Conservation (phyloP, 2,113 vertebrate species). For the Engraulis encrasicolus region DNA sequence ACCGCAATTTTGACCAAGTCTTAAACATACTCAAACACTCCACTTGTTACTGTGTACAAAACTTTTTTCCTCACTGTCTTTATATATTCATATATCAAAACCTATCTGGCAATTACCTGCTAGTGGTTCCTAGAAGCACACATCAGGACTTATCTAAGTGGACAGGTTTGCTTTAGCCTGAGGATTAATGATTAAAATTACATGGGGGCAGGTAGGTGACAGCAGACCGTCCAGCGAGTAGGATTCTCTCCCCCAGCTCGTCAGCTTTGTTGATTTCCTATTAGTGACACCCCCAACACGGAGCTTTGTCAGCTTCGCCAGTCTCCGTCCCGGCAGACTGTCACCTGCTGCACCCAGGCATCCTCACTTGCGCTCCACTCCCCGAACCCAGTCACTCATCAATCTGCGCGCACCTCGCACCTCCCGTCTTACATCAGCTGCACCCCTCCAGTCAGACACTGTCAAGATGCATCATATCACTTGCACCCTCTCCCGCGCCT, state of each 20-base stretch:
- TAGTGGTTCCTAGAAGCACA: constrained; percentile 28
- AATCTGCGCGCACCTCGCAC: constrained; percentile 32
- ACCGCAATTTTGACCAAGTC: background rate
- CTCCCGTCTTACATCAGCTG: constrained; percentile 13
- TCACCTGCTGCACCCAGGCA: constrained; percentile 41
- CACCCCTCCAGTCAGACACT: constrained; percentile 27
- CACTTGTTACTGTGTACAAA: constrained; percentile 9
- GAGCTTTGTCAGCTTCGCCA: constrained; percentile 59
- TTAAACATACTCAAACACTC: background rate
- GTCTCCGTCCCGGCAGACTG: constrained; percentile 53
- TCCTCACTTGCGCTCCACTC: constrained; percentile 26
- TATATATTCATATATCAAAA: background rate
- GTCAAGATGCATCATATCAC: constrained; percentile 32
- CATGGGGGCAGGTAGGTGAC: constrained; percentile 37
- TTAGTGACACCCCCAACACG: constrained; percentile 58
- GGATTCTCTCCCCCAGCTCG: constrained; percentile 20
- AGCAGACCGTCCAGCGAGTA: background rate
- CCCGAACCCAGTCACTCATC: constrained; percentile 29
- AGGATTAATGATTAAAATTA: constrained; percentile 58
- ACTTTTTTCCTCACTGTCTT: background rate
- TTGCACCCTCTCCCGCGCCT: constrained; percentile 22
- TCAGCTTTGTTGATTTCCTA: constrained; percentile 61
- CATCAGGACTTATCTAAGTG: constrained; percentile 44
- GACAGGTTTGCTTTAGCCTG: constrained; percentile 49
- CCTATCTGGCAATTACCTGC: background rate